Percentiles rank a stretch among this genome's conserved stretches.
Conservation (phyloP, 53 echinoderm and acorn worm species). For the Hippasteria phrygiana region DNA sequence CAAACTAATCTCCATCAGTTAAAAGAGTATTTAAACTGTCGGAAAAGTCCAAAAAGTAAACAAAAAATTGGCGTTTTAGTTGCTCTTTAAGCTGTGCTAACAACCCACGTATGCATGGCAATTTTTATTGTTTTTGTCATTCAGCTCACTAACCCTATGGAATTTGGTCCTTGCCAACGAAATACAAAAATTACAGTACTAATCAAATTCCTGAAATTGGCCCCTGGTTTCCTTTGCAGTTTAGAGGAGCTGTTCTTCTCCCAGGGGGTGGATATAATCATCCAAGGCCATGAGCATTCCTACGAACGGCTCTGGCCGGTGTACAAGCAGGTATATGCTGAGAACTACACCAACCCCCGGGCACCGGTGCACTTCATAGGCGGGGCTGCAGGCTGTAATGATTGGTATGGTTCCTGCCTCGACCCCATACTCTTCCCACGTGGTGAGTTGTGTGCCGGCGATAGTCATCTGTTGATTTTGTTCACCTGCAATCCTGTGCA, state of each 20-base stretch:
- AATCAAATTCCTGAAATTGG: background rate
- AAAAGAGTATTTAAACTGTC: too few relatives aligned
- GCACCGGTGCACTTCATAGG: conserved; percentile 80
- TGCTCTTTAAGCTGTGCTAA: too few relatives aligned
- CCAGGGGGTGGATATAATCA: conserved; percentile 84
- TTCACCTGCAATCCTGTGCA: too few relatives aligned
- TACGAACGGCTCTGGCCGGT: conserved; percentile 97
- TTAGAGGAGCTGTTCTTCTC: conserved; percentile 81
- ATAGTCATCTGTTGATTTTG: too few relatives aligned
- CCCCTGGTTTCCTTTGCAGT: background rate
- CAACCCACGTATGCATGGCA: too few relatives aligned
- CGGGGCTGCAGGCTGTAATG: conserved; percentile 78
- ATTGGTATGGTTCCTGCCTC: conserved; percentile 76
- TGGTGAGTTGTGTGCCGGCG: conserved; percentile 71
- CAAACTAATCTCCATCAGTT: too few relatives aligned
- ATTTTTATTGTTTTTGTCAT: too few relatives aligned
- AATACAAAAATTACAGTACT: too few relatives aligned
- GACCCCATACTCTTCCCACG: conserved; percentile 84
- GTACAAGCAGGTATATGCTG: conserved; percentile 72
- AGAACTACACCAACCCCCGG: conserved; percentile 76
- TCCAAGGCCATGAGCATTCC: conserved; percentile 92
- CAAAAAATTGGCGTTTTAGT: too few relatives aligned
- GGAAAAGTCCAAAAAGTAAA: too few relatives aligned
- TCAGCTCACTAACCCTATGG: too few relatives aligned
- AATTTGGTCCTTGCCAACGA: too few relatives aligned